Evolutionary conservation across 2,888 invertebrate genomes (phyloP).

Genomic region (Mythimna pallens): DNA sequence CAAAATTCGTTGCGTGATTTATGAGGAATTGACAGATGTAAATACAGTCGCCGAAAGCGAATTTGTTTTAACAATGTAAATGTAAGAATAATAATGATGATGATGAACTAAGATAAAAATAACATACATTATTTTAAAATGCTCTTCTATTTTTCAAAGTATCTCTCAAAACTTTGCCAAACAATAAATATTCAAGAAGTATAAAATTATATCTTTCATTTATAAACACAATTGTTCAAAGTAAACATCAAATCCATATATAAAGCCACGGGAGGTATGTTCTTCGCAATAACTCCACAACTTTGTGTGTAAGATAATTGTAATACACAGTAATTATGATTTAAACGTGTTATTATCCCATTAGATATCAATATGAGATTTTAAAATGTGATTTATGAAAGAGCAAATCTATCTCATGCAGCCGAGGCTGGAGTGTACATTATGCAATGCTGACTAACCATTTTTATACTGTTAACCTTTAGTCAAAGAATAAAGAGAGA

Average conservation of each 20-base stretch:
- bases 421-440: constrained; percentile 21
- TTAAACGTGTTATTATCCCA: constrained; percentile 49
- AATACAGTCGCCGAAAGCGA: too few relatives aligned
- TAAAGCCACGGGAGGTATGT: constrained; percentile 35
- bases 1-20: too few relatives aligned
- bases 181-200: constrained; percentile 2
- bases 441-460: constrained; percentile 24
- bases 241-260: constrained; percentile 25
- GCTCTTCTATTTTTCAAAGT: too few relatives aligned
- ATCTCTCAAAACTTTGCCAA: neutral
- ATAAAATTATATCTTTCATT: neutral
- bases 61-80: too few relatives aligned
- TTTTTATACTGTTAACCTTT: constrained; percentile 38
- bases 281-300: constrained; percentile 23
- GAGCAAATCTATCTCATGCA: constrained; percentile 33
- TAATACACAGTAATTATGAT: constrained; percentile 48
- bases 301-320: constrained; percentile 38
- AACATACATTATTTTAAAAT: too few relatives aligned
- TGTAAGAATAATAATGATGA: too few relatives aligned
- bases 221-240: constrained; percentile 22
- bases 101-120: too few relatives aligned
- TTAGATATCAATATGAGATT: constrained; percentile 40
- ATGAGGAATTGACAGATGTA: too few relatives aligned
- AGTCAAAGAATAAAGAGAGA: constrained; percentile 17
- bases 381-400: constrained; percentile 51